Conservation (phyloP, 2,113 vertebrate genomes). For the Halcyon senegalensis region DNA sequence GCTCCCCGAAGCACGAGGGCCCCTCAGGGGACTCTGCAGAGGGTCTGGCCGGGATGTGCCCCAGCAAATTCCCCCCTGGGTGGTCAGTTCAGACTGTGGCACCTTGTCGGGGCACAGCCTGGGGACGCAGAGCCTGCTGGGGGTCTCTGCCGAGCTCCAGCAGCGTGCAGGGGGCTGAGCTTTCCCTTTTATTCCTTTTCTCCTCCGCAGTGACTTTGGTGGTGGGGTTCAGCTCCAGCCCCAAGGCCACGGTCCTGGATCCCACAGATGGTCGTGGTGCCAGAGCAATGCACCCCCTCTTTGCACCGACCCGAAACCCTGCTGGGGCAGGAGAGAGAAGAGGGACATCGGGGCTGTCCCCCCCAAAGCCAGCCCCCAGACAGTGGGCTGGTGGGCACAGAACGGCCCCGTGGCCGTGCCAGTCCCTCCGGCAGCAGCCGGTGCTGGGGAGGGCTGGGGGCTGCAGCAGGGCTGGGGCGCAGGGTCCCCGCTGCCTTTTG, state of each 20-base stretch:
- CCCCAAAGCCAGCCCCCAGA: background rate
- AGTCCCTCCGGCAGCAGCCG: background rate
- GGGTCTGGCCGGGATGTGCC: background rate
- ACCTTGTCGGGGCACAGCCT: accelerated
- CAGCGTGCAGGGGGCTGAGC: accelerated
- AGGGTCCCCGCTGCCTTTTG: background rate
- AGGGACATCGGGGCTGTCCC: background rate
- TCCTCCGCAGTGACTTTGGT: background rate
- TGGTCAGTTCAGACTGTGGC: accelerated
- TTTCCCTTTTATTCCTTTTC: background rate
- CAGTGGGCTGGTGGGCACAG: background rate
- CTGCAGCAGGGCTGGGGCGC: background rate
- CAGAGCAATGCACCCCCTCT: background rate
- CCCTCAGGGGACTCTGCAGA: background rate
- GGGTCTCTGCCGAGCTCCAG: background rate
- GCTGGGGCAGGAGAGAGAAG: background rate
- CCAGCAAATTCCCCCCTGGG: background rate
- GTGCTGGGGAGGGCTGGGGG: background rate
- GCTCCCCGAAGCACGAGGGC: background rate
- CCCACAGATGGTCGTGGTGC: accelerated
- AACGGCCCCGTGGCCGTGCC: accelerated
- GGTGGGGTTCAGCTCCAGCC: background rate
- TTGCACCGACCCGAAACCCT: background rate
- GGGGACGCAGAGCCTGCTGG: accelerated
- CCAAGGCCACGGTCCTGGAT: accelerated